A percentile compares a stretch with the other conserved stretches of the same genome.
Evolutionary conservation across 1,140 invertebrate species (phyloP).

Genomic region (Solenopsis fugax): DNA sequence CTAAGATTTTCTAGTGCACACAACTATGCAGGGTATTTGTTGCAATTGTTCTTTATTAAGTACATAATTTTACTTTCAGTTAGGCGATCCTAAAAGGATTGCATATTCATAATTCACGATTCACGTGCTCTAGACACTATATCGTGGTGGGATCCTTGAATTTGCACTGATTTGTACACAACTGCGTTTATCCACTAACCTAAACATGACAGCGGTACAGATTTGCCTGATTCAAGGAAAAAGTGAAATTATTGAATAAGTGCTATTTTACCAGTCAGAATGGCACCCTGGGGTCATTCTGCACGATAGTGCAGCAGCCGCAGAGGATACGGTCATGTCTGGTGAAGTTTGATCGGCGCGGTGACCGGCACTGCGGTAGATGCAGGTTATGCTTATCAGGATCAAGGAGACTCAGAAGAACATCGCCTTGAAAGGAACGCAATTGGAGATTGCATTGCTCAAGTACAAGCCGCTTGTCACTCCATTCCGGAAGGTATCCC

Average conservation of each 20-base stretch:
- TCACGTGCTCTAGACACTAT: too few relatives aligned
- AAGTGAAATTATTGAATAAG: background rate
- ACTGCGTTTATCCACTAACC: background rate
- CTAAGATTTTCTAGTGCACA: too few relatives aligned
- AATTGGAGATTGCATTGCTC: constrained; percentile 74
- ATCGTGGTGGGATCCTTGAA: too few relatives aligned
- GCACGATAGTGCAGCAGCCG: constrained; percentile 53
- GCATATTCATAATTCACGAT: too few relatives aligned
- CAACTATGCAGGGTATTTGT: too few relatives aligned
- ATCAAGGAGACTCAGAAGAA: constrained; percentile 83
- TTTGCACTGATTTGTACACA: too few relatives aligned
- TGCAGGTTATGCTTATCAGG: constrained; percentile 85
- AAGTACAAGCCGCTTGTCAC: constrained; percentile 86
- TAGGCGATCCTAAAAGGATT: too few relatives aligned
- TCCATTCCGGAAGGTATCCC: constrained; percentile 84
- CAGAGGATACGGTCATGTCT: too few relatives aligned
- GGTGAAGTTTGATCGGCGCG: too few relatives aligned
- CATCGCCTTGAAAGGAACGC: constrained; percentile 84
- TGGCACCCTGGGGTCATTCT: constrained; percentile 50
- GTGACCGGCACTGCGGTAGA: constrained; percentile 84
- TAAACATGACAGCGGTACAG: constrained; percentile 21
- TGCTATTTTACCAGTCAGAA: background rate
- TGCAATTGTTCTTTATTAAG: too few relatives aligned
- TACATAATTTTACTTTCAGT: too few relatives aligned
- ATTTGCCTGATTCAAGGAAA: background rate